Evolutionary conservation across 2,797 vertebrate species (phyloP).

Genomic region (Rhincodon typus): DNA sequence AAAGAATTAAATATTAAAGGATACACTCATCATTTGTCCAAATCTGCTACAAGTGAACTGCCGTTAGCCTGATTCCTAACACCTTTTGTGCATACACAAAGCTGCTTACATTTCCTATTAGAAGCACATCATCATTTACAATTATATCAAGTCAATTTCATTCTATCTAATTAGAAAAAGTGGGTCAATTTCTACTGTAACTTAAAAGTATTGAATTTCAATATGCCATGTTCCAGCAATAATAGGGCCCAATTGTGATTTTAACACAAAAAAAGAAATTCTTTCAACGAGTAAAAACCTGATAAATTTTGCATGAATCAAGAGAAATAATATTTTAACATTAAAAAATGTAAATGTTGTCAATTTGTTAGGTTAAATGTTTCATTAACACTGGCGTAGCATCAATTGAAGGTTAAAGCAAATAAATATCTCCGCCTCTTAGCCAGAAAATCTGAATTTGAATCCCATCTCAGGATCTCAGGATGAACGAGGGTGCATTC

Average conservation of each 20-base stretch:
- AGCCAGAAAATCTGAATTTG: neutral
- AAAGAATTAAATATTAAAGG: neutral
- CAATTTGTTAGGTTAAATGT: neutral
- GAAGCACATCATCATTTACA: constrained; percentile 9
- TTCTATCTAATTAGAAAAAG: constrained; percentile 5
- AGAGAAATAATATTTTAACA: neutral
- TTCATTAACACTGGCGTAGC: neutral
- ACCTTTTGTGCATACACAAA: neutral
- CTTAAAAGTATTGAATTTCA: constrained; percentile 24
- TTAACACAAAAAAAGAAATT: neutral
- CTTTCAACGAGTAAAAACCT: neutral
- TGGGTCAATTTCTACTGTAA: constrained; percentile 9
- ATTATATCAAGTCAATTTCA: neutral
- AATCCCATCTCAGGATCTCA: neutral
- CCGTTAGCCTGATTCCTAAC: neutral
- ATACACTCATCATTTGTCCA: neutral
- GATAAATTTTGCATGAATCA: neutral
- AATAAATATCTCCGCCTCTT: too few relatives aligned
- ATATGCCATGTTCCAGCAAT: neutral
- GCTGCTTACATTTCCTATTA: neutral
- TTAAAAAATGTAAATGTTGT: neutral
- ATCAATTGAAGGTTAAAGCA: neutral
- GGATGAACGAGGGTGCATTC: neutral
- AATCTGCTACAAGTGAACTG: neutral
- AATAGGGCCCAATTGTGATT: neutral